Conservation (phyloP, 2,888 invertebrate species). For the Euclidia mi region DNA sequence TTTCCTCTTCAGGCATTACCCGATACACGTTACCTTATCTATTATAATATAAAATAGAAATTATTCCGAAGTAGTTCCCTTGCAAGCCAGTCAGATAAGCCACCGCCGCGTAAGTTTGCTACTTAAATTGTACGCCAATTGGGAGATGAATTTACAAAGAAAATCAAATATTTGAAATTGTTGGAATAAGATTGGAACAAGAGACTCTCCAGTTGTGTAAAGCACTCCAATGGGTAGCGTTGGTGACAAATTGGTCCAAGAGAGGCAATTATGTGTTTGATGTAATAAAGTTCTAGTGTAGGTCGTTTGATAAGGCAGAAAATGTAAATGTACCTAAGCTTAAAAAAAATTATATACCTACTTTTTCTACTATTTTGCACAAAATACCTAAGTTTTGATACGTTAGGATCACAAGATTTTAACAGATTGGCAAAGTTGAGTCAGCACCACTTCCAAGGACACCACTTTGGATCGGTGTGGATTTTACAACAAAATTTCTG, state of each 20-base stretch:
- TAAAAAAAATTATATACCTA: too few relatives aligned
- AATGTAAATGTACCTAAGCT: too few relatives aligned
- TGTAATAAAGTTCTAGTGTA: background rate
- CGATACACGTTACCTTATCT: conserved; percentile 63
- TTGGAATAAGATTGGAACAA: conserved; percentile 35
- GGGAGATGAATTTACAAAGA: conserved; percentile 52
- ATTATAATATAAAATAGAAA: conserved; percentile 65
- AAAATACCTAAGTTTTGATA: too few relatives aligned
- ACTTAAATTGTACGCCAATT: conserved; percentile 53
- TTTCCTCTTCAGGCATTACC: conserved; percentile 48
- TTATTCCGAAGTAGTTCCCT: conserved; percentile 59
- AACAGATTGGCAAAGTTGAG: too few relatives aligned
- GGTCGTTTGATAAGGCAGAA: too few relatives aligned
- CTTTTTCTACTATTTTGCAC: too few relatives aligned
- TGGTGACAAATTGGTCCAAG: conserved; percentile 32
- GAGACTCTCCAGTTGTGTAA: conserved; percentile 26
- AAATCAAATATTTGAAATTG: conserved; percentile 55
- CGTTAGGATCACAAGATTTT: too few relatives aligned
- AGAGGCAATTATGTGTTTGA: conserved; percentile 5
- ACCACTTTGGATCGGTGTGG: too few relatives aligned
- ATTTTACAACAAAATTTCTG: too few relatives aligned
- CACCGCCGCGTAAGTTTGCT: conserved; percentile 58
- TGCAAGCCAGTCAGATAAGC: conserved; percentile 59
- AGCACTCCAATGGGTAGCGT: conserved; percentile 28
- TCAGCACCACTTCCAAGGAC: too few relatives aligned